Evolutionary conservation across 1,140 invertebrate genomes (phyloP).

Genomic region (Orchestia grillus): DNA sequence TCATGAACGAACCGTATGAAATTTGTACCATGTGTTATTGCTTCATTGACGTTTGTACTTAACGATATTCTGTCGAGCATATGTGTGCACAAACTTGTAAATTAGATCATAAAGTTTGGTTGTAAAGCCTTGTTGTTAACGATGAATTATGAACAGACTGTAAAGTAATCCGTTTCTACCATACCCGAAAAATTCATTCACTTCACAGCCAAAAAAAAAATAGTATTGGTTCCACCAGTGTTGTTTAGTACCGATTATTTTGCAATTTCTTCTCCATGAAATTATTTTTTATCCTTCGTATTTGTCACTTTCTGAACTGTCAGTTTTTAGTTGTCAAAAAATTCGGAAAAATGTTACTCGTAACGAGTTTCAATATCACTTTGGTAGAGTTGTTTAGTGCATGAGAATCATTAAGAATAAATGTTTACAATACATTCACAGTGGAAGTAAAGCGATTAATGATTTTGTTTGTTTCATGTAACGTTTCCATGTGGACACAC

Average conservation of each 20-base stretch:
- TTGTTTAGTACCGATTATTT: background rate
- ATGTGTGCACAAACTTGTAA: background rate
- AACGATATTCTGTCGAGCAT: too few relatives aligned
- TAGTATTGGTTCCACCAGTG: too few relatives aligned
- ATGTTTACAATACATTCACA: background rate
- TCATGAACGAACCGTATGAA: background rate
- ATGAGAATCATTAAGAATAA: background rate
- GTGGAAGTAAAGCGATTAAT: background rate
- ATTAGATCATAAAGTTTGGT: background rate
- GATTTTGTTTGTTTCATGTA: background rate
- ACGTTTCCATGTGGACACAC: too few relatives aligned
- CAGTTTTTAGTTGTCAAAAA: background rate
- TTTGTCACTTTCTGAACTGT: background rate
- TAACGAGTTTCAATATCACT: background rate
- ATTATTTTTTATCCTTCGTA: background rate
- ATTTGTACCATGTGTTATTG: background rate
- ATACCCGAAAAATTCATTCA: background rate
- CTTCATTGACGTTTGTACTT: too few relatives aligned
- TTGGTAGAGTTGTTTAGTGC: background rate
- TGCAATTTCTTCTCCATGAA: background rate
- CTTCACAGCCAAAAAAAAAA: too few relatives aligned
- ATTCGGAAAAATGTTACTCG: background rate
- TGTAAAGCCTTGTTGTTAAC: background rate
- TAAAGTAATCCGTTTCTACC: background rate
- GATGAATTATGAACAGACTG: background rate